Conservation (phyloP, 1,140 invertebrate genomes). For the Drosophila paulistorum region DNA sequence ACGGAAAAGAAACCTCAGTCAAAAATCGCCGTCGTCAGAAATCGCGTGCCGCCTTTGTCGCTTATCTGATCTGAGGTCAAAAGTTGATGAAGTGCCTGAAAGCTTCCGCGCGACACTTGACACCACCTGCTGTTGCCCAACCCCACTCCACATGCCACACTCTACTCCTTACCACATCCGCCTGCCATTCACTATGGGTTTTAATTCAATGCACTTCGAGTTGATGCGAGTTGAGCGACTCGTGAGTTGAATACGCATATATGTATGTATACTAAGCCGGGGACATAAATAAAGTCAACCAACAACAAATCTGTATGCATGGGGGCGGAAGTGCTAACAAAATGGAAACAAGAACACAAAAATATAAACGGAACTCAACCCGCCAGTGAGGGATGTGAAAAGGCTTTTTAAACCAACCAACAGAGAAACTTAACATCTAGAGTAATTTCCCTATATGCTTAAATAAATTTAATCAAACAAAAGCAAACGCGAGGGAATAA, state of each 20-base stretch:
- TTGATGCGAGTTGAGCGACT: conserved; percentile 42
- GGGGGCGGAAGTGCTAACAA: conserved; percentile 67
- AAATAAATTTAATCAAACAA: conserved; percentile 10
- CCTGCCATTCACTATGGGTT: conserved; percentile 19
- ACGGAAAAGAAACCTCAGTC: conserved; percentile 71
- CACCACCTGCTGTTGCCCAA: conserved; percentile 56
- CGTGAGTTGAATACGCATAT: conserved; percentile 34
- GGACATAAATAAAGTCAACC: conserved; percentile 56
- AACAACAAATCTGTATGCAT: conserved; percentile 17
- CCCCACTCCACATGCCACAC: conserved; percentile 5
- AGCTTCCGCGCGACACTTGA: conserved; percentile 72
- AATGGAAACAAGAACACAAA: conserved; percentile 48
- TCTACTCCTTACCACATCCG: background rate
- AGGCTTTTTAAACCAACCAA: background rate
- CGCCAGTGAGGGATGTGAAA: conserved; percentile 3
- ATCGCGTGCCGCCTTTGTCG: conserved; percentile 36
- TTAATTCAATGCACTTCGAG: conserved; percentile 66
- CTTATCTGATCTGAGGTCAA: conserved; percentile 74
- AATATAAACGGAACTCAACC: conserved; percentile 14
- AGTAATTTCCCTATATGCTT: conserved; percentile 5
- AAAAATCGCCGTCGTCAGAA: conserved; percentile 43
- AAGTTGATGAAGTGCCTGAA: conserved; percentile 77
- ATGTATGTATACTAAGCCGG: conserved; percentile 23
- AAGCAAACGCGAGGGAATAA: background rate
- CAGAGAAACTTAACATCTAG: background rate